Base-by-base conservation (phyloP, 2,888 invertebrate species). In the Macrophya alboannulata region DNA sequence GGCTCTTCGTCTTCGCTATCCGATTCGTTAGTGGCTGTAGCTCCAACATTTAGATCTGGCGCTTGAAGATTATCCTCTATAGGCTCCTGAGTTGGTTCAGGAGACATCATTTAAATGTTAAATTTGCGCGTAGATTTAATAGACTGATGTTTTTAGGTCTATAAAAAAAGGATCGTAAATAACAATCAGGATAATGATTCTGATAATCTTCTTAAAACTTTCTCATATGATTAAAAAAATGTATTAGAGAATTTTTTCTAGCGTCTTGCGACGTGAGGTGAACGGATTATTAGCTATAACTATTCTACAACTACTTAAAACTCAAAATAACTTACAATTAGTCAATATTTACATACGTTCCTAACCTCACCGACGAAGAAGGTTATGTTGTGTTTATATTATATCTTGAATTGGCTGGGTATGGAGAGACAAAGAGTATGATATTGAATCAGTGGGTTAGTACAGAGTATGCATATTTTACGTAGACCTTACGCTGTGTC, bases 11-110 rank as follows among this genome's bases (percentile, higher is more conserved):
- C 91, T n/a, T 92, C 92, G 43, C 92, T 92, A 17, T 92, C 92
- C 0, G 92, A 90, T 65, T 92, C 91, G 81, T 90, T 91, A n/a
- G 74, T 77, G 10, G 87, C 89, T 84, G 90, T 88, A 40, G 87
- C 85, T 59, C 89, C 88, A 10, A 89, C 51, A 40, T 87, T 85
- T 62, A 89, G 84, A 85, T 91, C 91, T 9, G 92, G 89, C 21
- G 89, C 88, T 83, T 86, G 90, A 55, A 92, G 88, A 85, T 87
- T 90, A 85, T 92, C 91, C 48, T 92, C 90, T 25, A 90, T 86
- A 31, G 92, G 92, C 86, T 92, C 92, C 86, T 92, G 92, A 1
- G 91, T 91, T 55, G 92, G 92, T 86, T 92, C 92, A 40, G 92
- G 92, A 85, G 92, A 90, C 92, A 92, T 92, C 88, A 77, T 90